These are phyloP conservation scores for Caenorhabditis zanzibari DNA, from an alignment of 2,888 invertebrate species.

Conservation along the genomic window DNA sequence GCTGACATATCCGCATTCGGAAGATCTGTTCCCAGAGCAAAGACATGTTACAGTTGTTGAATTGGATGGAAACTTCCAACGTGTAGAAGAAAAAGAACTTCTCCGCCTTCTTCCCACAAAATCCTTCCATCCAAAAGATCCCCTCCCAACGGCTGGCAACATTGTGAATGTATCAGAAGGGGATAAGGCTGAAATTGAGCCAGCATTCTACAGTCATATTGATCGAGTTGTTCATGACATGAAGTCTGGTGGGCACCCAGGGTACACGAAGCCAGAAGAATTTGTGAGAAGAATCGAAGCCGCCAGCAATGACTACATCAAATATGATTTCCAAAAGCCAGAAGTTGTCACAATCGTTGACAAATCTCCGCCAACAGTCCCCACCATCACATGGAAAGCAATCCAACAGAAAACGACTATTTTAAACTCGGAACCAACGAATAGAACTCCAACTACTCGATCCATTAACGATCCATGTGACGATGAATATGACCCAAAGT, in stretches of 20 bases:
- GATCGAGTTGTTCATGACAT: slow-evolving; percentile 59
- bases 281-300: slow-evolving; percentile 58
- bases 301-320: slow-evolving; percentile 58
- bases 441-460: slow-evolving; percentile 33
- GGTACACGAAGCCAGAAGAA: slow-evolving; percentile 61
- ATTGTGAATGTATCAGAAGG: slow-evolving; percentile 62
- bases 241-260: slow-evolving; percentile 57
- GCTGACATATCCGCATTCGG: slow-evolving; percentile 60
- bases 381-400: neutral
- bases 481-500: slow-evolving; percentile 72
- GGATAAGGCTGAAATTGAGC: slow-evolving; percentile 47
- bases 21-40: slow-evolving; percentile 53
- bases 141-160: slow-evolving; percentile 20
- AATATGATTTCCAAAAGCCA: slow-evolving; percentile 53
- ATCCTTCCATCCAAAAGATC: neutral
- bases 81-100: slow-evolving; percentile 9
- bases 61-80: slow-evolving; percentile 47
- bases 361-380: slow-evolving; percentile 40
- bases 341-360: slow-evolving; percentile 57
- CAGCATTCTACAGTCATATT: slow-evolving; percentile 65
- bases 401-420: neutral
- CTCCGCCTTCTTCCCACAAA: slow-evolving; percentile 1
- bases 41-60: slow-evolving; percentile 26
- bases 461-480: slow-evolving; percentile 70
- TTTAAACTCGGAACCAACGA: slow-evolving; percentile 1